Base-by-base conservation (phyloP, 2,888 invertebrate species). In the Nipponacmea schrenckii region DNA sequence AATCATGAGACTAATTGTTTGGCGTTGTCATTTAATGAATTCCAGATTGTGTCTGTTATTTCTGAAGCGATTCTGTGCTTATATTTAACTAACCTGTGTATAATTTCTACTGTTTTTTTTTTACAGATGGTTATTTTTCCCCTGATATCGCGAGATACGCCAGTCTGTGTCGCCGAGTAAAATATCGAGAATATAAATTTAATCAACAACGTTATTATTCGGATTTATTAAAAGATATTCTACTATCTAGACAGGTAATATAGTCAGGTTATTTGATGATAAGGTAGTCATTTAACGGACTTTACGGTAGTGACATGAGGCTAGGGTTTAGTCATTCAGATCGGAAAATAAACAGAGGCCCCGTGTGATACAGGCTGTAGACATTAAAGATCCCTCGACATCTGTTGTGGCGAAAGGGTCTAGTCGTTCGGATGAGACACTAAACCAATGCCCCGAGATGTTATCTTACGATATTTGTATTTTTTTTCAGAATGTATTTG, bases 111-210 rank as follows among this genome's bases (percentile, higher is more conserved):
- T 56, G 15, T 39, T 46, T 63, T 71, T 67, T 67, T 69, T 67
- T 74, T 81, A 45, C 78, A 89, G 89, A 89, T 82, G 91, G 97
- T 10, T 93, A 94, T 84, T 95, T 93, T 84, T 92, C 96, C 63
- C 96, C 96, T 15, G 96, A 96, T 86, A 94, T 96, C 78, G 93
- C 94, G 68, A 93, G 93, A 86, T 93, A 96, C 92, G 92, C 93
- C 64, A 92, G 92, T 79, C 92, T 94, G 80, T 92, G 96, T 74
- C 91, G 91, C 64, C 94, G 93, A 88, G 94, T 95, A 0, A 93
- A 94, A 83, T 91, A 92, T 63, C 93, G 93, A 82, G 94, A 96
- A 85, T 90, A 90, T 80, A 89, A 87, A 85, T 89, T 86, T 80
- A 83, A 91, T 79, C 91, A 92, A 81, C 90, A 90, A 79, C 89